Percentiles rank a stretch among this genome's conserved stretches.
Evolutionary conservation across 2,797 vertebrate species (phyloP).

Genomic region (Zalophus californianus): DNA sequence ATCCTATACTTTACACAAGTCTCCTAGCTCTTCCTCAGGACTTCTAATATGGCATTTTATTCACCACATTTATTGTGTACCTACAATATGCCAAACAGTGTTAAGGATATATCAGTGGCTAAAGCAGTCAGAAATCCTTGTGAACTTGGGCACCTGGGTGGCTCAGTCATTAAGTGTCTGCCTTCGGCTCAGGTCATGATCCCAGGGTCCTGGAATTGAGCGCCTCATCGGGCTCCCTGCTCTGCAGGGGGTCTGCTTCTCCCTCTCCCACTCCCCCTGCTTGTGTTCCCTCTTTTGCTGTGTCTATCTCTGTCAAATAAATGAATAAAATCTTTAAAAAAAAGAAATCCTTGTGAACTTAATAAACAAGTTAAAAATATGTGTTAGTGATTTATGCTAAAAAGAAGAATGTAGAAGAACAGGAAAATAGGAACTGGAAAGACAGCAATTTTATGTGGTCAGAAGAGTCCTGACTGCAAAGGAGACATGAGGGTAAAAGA

Average conservation of each 20-base stretch:
- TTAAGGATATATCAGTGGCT: not conserved
- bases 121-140: not conserved
- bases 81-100: not conserved
- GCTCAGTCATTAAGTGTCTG: too few relatives aligned
- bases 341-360: not conserved
- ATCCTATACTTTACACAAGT: not conserved
- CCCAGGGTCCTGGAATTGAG: too few relatives aligned
- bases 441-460: not conserved
- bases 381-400: not conserved
- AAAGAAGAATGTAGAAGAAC: not conserved
- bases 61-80: not conserved
- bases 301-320: too few relatives aligned
- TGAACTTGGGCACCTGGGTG: not conserved
- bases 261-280: too few relatives aligned
- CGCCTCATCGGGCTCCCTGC: too few relatives aligned
- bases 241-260: too few relatives aligned
- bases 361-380: not conserved
- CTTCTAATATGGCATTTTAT: constrained; percentile 10
- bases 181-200: too few relatives aligned
- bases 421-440: not conserved
- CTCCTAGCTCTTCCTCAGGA: not conserved
- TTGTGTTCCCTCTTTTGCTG: too few relatives aligned
- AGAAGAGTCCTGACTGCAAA: not conserved
- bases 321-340: too few relatives aligned
- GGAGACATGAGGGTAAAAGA: not conserved